phyloP scores from a whole-genome alignment of 1,140 invertebrate species.

The Apis laboriosa region DNA sequence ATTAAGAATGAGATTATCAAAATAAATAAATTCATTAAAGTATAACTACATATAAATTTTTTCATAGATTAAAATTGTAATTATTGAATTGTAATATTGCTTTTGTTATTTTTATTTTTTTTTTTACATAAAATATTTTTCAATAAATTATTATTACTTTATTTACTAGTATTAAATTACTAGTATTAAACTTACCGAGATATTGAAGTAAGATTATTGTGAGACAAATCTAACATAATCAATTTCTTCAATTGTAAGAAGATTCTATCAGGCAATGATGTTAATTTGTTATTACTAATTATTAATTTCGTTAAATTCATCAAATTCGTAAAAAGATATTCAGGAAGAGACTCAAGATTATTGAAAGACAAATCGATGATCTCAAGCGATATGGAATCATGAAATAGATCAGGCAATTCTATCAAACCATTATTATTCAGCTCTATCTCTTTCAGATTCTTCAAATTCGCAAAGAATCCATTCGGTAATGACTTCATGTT shows the following conservation, averaged over 20 bases:
- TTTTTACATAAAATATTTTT: background rate
- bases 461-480: conserved; percentile 82
- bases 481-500: conserved; percentile 81
- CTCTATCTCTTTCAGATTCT: conserved; percentile 80
- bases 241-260: conserved; percentile 71
- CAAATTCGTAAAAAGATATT: conserved; percentile 82
- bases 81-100: background rate
- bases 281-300: conserved; percentile 82
- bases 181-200: conserved; percentile 43
- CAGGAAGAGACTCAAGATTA: conserved; percentile 80
- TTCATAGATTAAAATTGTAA: background rate
- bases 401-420: conserved; percentile 83
- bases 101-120: no score
- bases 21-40: background rate
- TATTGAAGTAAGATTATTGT: conserved; percentile 54
- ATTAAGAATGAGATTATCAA: no score
- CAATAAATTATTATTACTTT: background rate
- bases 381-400: conserved; percentile 80
- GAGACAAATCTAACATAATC: conserved; percentile 52
- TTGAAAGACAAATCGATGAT: conserved; percentile 83
- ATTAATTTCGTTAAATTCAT: conserved; percentile 81
- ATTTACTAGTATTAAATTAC: no score
- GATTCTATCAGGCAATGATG: conserved; percentile 80
- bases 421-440: conserved; percentile 80
- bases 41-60: background rate